phyloP scores from a whole-genome alignment of 1,140 invertebrate genomes.

The Amyelois transitella region DNA sequence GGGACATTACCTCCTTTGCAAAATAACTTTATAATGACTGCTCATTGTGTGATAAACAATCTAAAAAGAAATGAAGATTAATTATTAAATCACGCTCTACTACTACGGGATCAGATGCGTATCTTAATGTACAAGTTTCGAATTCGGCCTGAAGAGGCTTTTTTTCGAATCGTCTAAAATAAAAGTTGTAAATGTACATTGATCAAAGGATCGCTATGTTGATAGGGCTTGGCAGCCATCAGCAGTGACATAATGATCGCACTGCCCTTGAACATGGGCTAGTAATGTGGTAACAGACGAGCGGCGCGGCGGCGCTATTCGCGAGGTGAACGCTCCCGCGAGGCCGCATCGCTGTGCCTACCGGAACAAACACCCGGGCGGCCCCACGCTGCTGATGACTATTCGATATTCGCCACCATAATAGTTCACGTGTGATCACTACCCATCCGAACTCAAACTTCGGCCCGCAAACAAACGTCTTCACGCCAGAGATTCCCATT shows the following conservation, averaged over 20 bases:
- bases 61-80: not conserved
- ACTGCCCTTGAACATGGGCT: constrained; percentile 54
- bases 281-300: constrained; percentile 39
- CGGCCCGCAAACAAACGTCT: not conserved
- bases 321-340: constrained; percentile 64
- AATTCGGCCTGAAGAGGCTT: not conserved
- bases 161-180: not conserved
- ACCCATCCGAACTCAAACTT: constrained; percentile 3
- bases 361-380: constrained; percentile 43
- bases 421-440: constrained; percentile 20
- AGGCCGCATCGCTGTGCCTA: constrained; percentile 45
- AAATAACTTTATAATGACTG: not conserved
- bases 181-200: too few species aligned
- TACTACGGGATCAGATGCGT: not conserved
- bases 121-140: not conserved
- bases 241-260: constrained; percentile 49
- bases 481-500: not conserved
- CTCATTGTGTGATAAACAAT: not conserved
- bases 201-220: not conserved
- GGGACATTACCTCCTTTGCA: not conserved
- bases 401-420: constrained; percentile 13
- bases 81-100: not conserved
- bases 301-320: constrained; percentile 38
- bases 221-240: constrained; percentile 7
- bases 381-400: constrained; percentile 14